A percentile compares a stretch with the other conserved stretches of the same genome.
These are phyloP conservation scores for Abrostola triplasia DNA, from an alignment of 2,888 invertebrate genomes.

Conservation along the genomic window DNA sequence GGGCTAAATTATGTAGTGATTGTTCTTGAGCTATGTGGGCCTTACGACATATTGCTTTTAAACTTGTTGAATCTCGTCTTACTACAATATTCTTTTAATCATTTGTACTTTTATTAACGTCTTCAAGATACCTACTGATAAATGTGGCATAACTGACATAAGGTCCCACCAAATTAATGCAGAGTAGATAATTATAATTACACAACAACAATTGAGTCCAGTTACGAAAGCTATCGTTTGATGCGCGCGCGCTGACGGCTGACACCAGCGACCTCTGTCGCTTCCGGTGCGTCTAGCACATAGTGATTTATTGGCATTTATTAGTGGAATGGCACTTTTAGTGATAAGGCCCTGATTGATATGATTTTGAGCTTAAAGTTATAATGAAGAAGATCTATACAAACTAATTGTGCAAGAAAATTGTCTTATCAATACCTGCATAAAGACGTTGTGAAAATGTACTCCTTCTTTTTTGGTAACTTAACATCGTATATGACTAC, in stretches of 20 bases:
- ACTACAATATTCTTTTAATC: too few species aligned
- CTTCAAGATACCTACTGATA: neutral
- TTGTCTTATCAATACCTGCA: too few species aligned
- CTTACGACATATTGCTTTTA: slow-evolving; percentile 21
- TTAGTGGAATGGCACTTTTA: slow-evolving; percentile 57
- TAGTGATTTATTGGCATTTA: slow-evolving; percentile 62
- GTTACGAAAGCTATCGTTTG: slow-evolving; percentile 57
- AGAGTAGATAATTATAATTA: slow-evolving; percentile 31
- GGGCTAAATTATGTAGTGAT: slow-evolving; percentile 50
- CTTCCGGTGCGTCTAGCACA: slow-evolving; percentile 61
- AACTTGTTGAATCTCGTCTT: too few species aligned
- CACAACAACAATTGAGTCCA: slow-evolving; percentile 43
- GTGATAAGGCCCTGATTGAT: slow-evolving; percentile 46
- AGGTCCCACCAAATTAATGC: slow-evolving; percentile 12
- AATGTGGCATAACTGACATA: neutral
- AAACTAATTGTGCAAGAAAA: too few species aligned
- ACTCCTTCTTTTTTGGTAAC: too few species aligned
- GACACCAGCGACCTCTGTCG: slow-evolving; percentile 66
- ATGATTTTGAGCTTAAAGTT: slow-evolving; percentile 27
- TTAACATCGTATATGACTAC: too few species aligned
- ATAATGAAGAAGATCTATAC: neutral
- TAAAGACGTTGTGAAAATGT: too few species aligned
- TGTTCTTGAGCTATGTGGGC: slow-evolving; percentile 31
- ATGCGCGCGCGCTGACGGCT: slow-evolving; percentile 63
- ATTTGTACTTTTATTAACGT: slow-evolving; percentile 14